These are phyloP conservation scores for Tillus elongatus DNA, from an alignment of 2,888 invertebrate genomes.

Conservation along the genomic window DNA sequence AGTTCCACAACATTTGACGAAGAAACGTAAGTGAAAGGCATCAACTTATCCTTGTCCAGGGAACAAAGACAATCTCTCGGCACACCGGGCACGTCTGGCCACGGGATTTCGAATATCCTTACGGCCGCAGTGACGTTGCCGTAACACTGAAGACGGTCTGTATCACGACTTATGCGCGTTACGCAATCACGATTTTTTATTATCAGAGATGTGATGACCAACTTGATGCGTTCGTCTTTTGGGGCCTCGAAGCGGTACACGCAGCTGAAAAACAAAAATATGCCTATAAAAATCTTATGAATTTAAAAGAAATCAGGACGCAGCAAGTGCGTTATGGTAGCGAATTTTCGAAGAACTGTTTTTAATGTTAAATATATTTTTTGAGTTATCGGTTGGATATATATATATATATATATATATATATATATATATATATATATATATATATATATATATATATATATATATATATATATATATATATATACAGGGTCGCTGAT, in stretches of 20 bases:
- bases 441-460: too few species aligned
- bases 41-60: constrained; percentile 39
- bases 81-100: constrained; percentile 59
- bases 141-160: constrained; percentile 60
- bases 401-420: too few species aligned
- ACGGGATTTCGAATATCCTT: constrained; percentile 68
- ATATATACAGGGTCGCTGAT: too few species aligned
- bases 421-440: too few species aligned
- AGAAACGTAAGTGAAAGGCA: constrained; percentile 70
- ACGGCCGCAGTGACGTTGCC: constrained; percentile 62
- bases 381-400: too few species aligned
- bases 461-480: too few species aligned
- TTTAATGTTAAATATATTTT: too few species aligned
- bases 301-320: too few species aligned
- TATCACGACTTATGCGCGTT: constrained; percentile 54
- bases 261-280: constrained; percentile 70
- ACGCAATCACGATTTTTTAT: constrained; percentile 46
- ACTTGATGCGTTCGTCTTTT: constrained; percentile 68
- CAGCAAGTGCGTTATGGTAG: too few species aligned
- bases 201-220: constrained; percentile 65
- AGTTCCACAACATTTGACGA: constrained; percentile 69
- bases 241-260: constrained; percentile 81
- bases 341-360: too few species aligned
- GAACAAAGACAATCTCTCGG: constrained; percentile 76
- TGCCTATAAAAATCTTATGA: too few species aligned